Evolutionary conservation across 2,113 vertebrate genomes (phyloP), one percentile per base, ranked within the genome.

Genomic region (Podarcis raffonei): DNA sequence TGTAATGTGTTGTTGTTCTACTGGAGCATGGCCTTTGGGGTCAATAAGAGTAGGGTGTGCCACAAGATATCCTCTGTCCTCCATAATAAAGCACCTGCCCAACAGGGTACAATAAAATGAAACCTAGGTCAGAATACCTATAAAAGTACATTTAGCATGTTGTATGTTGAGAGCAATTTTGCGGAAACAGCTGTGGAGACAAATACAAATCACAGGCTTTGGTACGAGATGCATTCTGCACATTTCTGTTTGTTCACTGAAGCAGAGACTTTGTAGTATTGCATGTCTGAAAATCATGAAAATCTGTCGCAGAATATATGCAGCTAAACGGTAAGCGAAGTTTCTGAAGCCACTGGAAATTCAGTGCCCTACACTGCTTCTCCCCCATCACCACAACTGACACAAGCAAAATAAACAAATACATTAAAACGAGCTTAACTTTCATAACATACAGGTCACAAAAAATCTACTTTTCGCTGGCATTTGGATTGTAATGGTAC

Each of bases 11-110:
- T 99, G 99, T 7, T 99, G 99, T 90, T 99, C 99, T 92, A 99
- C 98, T 0, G 99, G 99, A 0, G 98, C 98, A 0, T 99, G 99
- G 62, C 99, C 99, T 96, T 99, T 99, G 83, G 99, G 99, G 94
- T 99, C 99, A n/a, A 99, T 99, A 90, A 99, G 98, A 27, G 99
- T 99, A 0, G 99, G 99, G 75, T 99, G 99, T 12, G 99, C 99
- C 81, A 99, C 98, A 48, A 99, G 97, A 94, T 99, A 99, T 5
- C 99, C 99, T 92, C 98, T 97, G 97, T 99, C 99, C 93, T 99
- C 99, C 99, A 99, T 99, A 90, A 99, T 99, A 90, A 99, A 99
- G 94, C 99, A 99, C 94, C 99, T 99, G 93, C 3, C 15, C 90
- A 80, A 48, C 66, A 35, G 65, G 69, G 68, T 90, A 91, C 71